These are phyloP conservation scores for Operophtera brumata DNA, from an alignment of 2,888 invertebrate genomes.

Conservation along the genomic window DNA sequence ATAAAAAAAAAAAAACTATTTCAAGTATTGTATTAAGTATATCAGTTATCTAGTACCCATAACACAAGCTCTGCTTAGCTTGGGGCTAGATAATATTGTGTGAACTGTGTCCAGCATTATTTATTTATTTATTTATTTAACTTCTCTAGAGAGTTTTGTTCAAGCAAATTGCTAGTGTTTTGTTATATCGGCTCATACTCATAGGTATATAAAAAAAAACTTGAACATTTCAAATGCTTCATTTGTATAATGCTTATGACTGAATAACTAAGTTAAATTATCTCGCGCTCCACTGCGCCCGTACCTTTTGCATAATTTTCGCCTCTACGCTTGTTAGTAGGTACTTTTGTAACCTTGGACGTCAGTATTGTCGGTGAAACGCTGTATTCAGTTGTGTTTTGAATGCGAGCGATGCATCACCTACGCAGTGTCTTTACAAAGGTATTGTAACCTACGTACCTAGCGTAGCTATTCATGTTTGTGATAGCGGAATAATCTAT, in stretches of 20 bases:
- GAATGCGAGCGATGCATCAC: conserved; percentile 70
- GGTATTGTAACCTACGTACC: conserved; percentile 46
- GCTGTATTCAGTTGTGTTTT: conserved; percentile 51
- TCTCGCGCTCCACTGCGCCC: conserved; percentile 47
- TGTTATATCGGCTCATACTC: too few species aligned
- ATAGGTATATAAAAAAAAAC: too few species aligned
- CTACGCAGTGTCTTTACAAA: conserved; percentile 71
- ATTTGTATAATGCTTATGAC: conserved; percentile 26
- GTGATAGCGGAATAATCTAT: conserved; percentile 7
- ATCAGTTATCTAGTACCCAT: too few species aligned
- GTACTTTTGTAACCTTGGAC: conserved; percentile 37
- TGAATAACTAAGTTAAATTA: conserved; percentile 35
- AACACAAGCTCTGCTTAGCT: too few species aligned
- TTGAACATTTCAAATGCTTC: conserved; percentile 18
- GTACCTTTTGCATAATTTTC: conserved; percentile 54
- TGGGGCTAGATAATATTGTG: too few species aligned
- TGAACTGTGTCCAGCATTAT: too few species aligned
- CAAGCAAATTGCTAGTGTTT: too few species aligned
- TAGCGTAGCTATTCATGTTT: conserved; percentile 26
- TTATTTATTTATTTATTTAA: too few species aligned
- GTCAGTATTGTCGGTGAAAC: conserved; percentile 35
- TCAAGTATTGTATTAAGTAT: too few species aligned
- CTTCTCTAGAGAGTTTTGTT: too few species aligned
- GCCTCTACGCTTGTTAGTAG: conserved; percentile 34
- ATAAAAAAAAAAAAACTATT: too few species aligned